Percentiles rank a stretch among this genome's conserved stretches.
Conservation (phyloP, 1,140 invertebrate species). For the Drusus annulatus region DNA sequence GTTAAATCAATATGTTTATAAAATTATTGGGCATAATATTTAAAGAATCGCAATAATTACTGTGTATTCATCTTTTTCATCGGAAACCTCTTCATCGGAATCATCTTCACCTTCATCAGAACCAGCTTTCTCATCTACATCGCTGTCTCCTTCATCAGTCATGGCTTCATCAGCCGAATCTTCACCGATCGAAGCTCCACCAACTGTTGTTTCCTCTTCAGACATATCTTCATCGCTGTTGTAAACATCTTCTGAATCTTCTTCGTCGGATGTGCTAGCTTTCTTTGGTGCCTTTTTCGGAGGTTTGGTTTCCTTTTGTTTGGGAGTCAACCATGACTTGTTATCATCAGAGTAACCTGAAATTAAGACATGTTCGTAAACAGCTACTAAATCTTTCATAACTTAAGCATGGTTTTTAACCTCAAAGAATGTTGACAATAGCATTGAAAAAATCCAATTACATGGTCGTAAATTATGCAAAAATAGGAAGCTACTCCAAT, state of each 20-base stretch:
- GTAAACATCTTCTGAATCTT: conserved; percentile 58
- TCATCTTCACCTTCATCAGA: conserved; percentile 36
- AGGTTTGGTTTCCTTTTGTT: conserved; percentile 51
- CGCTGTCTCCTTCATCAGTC: conserved; percentile 51
- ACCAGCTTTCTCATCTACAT: conserved; percentile 29
- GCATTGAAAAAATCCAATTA: no score
- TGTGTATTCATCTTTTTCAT: conserved; percentile 41
- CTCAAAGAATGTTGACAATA: no score
- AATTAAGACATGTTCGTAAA: no score
- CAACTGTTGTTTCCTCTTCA: conserved; percentile 55
- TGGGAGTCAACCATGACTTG: conserved; percentile 74
- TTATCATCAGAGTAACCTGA: conserved; percentile 80
- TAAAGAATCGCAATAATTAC: background rate
- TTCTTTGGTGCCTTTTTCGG: conserved; percentile 52
- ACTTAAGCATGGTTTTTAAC: no score
- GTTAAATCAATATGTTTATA: background rate
- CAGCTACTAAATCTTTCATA: no score
- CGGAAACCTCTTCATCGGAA: conserved; percentile 11
- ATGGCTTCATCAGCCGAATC: conserved; percentile 55
- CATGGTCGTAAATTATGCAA: no score
- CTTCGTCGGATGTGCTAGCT: conserved; percentile 49
- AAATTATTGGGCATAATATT: background rate
- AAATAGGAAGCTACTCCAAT: no score
- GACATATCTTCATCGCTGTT: conserved; percentile 60
- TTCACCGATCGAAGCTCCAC: conserved; percentile 59